Conservation (phyloP, 2,113 vertebrate genomes). For the Rhea americana region DNA sequence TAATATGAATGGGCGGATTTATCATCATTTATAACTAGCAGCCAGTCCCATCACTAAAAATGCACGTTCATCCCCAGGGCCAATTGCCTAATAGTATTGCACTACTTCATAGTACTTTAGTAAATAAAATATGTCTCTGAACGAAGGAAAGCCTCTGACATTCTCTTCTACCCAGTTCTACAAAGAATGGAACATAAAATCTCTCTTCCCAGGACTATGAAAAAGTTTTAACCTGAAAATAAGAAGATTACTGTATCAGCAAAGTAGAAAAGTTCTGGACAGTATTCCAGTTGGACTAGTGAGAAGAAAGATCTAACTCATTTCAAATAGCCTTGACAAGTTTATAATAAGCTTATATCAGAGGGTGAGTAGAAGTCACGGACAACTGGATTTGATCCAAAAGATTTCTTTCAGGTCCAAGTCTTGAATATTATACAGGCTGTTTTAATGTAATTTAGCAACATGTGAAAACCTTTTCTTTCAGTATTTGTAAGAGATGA, state of each 20-base stretch:
- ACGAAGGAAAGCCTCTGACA: background rate
- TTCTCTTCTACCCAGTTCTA: background rate
- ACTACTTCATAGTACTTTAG: background rate
- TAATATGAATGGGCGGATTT: background rate
- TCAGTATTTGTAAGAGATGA: background rate
- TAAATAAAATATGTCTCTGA: background rate
- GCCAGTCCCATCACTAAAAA: background rate
- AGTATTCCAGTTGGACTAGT: background rate
- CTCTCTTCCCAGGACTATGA: background rate
- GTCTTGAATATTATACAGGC: background rate
- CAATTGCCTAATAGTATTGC: background rate
- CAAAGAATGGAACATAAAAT: background rate
- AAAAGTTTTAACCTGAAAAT: constrained; percentile 4
- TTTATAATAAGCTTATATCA: constrained; percentile 36
- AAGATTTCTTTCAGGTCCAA: background rate
- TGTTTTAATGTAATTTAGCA: background rate
- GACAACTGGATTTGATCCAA: background rate
- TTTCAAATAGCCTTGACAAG: constrained; percentile 27
- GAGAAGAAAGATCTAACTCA: background rate
- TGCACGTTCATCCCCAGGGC: background rate
- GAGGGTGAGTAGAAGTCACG: background rate
- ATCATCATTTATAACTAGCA: background rate
- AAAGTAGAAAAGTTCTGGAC: background rate
- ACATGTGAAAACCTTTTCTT: background rate
- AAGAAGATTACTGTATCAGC: background rate